Evolutionary conservation across 1,140 invertebrate genomes (phyloP), one percentile per base, ranked within the genome.

Genomic region (Eciton burchellii): DNA sequence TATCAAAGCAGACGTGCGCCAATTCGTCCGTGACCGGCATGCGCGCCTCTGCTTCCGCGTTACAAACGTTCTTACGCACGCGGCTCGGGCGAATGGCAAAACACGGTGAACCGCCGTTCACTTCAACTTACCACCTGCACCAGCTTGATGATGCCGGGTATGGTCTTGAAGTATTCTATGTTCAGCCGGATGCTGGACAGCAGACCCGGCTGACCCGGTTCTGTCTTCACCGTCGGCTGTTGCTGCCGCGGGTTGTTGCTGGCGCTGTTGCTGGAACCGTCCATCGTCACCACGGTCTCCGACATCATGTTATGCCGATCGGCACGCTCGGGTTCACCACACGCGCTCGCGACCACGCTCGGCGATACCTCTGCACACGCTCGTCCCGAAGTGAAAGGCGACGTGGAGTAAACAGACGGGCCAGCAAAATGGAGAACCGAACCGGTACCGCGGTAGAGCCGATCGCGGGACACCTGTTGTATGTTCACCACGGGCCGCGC

Each of bases 121-220:
- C n/a, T n/a, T n/a, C n/a, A n/a, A 41, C 94, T 94, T 84, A 95
- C 95, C 92, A 94, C 82, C 91, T 95, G 92, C 9, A 93, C 88
- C 3, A 95, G 81, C 87, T 95, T 95, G n/a, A 95, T 60, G 60
- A 95, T 93, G 60, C 95, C 95, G 11, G 95, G 94, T 88, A 94
- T 90, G 26, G 94, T 93, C 63, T 84, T 92, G 89, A 95, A 95
- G 88, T 95, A 94, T 26, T 85, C 73, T 14, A 93, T 76, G 84
- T 95, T 95, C 14, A 95, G 26, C 65, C 86, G 90, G 35, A 95
- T 89, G 83, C 91, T 92, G 16, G 91, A 88, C 21, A 94, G 68
- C n/a, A 88, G 82, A 29, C 86, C 82, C 24, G 88, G 84, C 70
- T 91, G 91, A 83, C 92, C 91, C 52, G 90, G 91, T 79, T 92